Percentiles rank a stretch among this genome's conserved stretches.
Evolutionary conservation across 2,888 invertebrate species (phyloP).

Genomic region (Allacma fusca): DNA sequence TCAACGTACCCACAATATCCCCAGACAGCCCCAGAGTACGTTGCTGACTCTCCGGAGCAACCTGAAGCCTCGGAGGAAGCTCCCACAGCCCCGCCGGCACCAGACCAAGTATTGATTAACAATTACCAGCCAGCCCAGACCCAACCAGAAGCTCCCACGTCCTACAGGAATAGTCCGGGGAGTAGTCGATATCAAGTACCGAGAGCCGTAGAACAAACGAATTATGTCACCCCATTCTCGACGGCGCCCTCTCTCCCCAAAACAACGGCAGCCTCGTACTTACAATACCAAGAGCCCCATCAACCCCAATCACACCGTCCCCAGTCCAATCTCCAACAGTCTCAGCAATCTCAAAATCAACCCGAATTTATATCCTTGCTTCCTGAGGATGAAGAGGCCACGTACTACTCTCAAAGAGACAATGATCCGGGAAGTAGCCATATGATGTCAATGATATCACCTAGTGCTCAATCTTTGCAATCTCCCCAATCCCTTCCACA

Average conservation of each 20-base stretch:
- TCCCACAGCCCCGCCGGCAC: constrained; percentile 21
- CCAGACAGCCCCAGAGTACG: constrained; percentile 2
- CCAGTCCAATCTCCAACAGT: background rate
- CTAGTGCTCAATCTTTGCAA: constrained; percentile 37
- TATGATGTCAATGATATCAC: constrained; percentile 43
- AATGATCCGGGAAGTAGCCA: constrained; percentile 28
- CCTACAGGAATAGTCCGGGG: background rate
- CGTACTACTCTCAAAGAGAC: constrained; percentile 32
- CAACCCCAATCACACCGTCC: constrained; percentile 27
- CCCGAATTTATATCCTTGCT: constrained; percentile 55
- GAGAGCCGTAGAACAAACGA: constrained; percentile 38
- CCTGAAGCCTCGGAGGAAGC: background rate
- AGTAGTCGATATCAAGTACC: constrained; percentile 27
- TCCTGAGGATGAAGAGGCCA: constrained; percentile 49
- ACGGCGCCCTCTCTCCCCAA: constrained; percentile 31
- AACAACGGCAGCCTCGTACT: constrained; percentile 23
- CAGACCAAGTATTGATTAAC: background rate
- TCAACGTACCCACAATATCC: constrained; percentile 26
- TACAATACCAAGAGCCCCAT: constrained; percentile 27
- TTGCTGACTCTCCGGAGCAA: background rate
- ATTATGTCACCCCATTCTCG: constrained; percentile 39
- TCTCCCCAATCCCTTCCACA: background rate
- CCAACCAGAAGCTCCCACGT: background rate
- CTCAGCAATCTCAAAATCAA: constrained; percentile 10
- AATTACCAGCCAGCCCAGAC: background rate